A percentile compares a stretch with the other conserved stretches of the same genome.
Conservation (phyloP, 2,113 vertebrate species). For the Lamprologus speciosus region DNA sequence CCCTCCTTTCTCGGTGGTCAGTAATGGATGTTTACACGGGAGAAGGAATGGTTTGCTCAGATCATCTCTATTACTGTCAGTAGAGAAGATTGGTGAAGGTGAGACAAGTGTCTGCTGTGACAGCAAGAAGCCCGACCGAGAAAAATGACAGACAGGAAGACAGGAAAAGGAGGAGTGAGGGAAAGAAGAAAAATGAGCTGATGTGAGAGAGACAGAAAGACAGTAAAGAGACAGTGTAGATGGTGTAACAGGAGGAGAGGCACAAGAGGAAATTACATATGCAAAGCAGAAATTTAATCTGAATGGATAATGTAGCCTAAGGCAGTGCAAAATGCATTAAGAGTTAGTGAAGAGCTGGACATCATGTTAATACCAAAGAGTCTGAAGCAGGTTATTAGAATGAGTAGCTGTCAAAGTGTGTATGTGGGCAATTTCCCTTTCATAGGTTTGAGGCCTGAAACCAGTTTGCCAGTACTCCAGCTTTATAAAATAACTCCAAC, state of each 20-base stretch:
- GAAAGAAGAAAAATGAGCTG: not conserved
- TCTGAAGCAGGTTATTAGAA: conserved; percentile 44
- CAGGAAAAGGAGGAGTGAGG: not conserved
- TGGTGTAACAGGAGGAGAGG: not conserved
- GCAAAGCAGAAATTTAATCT: conserved; percentile 42
- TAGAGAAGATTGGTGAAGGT: not conserved
- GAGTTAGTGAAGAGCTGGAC: conserved; percentile 30
- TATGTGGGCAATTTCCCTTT: conserved; percentile 10
- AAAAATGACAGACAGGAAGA: not conserved
- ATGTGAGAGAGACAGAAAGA: not conserved
- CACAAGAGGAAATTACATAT: not conserved
- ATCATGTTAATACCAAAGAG: conserved; percentile 23
- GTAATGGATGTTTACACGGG: conserved; percentile 34
- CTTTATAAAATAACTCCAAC: not conserved
- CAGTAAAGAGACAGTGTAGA: not conserved
- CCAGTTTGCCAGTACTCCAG: not conserved
- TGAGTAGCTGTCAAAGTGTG: conserved; percentile 35
- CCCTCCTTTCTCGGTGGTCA: not conserved
- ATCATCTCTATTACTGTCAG: not conserved
- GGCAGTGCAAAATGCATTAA: conserved; percentile 43
- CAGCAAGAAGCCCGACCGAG: not conserved
- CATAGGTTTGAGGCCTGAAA: not conserved
- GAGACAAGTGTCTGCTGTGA: not conserved
- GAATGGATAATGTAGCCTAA: conserved; percentile 27
- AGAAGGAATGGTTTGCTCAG: conserved; percentile 10